phyloP scores from a whole-genome alignment of 2,888 invertebrate species.

The Dexiosoma caninum region DNA sequence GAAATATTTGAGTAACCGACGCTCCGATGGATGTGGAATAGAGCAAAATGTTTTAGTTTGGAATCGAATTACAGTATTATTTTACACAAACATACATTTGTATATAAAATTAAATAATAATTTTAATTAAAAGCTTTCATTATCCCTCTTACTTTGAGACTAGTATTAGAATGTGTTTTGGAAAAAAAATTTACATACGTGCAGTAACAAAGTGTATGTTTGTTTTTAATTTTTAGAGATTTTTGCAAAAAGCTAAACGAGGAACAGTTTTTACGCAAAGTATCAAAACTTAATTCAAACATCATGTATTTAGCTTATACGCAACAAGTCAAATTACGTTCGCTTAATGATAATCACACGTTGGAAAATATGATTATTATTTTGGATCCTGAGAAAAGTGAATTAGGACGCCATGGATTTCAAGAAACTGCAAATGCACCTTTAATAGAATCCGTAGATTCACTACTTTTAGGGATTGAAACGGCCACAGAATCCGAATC shows the following conservation, averaged over 20 bases:
- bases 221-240: slow-evolving; percentile 87
- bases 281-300: slow-evolving; percentile 88
- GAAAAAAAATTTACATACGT: too few relatives aligned
- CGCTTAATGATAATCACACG: slow-evolving; percentile 84
- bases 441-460: slow-evolving; percentile 80
- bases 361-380: slow-evolving; percentile 85
- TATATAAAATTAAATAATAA: too few relatives aligned
- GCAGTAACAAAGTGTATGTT: too few relatives aligned
- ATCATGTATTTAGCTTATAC: slow-evolving; percentile 87
- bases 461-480: slow-evolving; percentile 81
- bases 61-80: too few relatives aligned
- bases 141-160: too few relatives aligned
- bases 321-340: slow-evolving; percentile 83
- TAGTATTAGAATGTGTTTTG: too few relatives aligned
- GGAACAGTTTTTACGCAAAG: slow-evolving; percentile 85
- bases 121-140: too few relatives aligned
- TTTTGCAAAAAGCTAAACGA: slow-evolving; percentile 86
- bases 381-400: slow-evolving; percentile 82
- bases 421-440: slow-evolving; percentile 79
- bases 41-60: too few relatives aligned
- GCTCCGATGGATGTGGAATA: too few relatives aligned
- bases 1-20: too few relatives aligned
- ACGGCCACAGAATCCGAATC: slow-evolving; percentile 83
- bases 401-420: slow-evolving; percentile 85
- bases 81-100: too few relatives aligned